Evolutionary conservation across 2,888 invertebrate species (phyloP), one percentile per base, ranked within the genome.

Genomic region (Encarsia formosa): DNA sequence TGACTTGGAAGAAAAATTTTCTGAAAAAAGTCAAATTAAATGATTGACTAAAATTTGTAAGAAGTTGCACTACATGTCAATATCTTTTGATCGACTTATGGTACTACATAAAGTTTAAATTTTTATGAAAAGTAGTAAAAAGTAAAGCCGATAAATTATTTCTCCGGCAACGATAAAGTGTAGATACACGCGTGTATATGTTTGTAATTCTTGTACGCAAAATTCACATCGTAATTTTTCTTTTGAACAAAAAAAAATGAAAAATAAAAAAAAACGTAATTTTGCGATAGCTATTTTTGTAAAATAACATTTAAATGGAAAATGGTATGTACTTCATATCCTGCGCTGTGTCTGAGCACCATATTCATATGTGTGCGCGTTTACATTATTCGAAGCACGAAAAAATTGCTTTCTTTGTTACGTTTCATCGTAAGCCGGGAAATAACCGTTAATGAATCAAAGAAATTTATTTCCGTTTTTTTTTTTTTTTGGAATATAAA

Each of bases 241-340:
- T 50, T 52, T 50, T 3, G 24, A 38, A 24, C 9, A 23, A 20
- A 34, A 23, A 15, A 24, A 16, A 26, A 26, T 11, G n/a, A 42
- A 23, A 32, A 22, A 4, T 40, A 22, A 55, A 45, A 32, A 11
- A 42, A 49, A 34, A 48, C 41, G 43, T 46, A 40, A 57, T 45
- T 43, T 54, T 57, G 49, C 54, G 49, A 57, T 54, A 57, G 51
- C 51, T 57, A 57, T 57, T 57, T 57, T 57, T 57, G 57, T 57
- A 57, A 54, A 54, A 54, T 49, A 54, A 54, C 24, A 42, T 52
- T 56, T 52, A 56, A 52, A 52, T 52, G 31, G n/a, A 48, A 32
- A 22, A 49, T 26, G 49, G 46, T 52, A 42, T 46, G 45, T 39
- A 39, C 43, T 29, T 47, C 52, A 43, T 56, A 52, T 56, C 46